A percentile compares a stretch with the other conserved stretches of the same genome.
Conservation (phyloP, 1,140 invertebrate species). For the Panagrolaimus sp. region DNA sequence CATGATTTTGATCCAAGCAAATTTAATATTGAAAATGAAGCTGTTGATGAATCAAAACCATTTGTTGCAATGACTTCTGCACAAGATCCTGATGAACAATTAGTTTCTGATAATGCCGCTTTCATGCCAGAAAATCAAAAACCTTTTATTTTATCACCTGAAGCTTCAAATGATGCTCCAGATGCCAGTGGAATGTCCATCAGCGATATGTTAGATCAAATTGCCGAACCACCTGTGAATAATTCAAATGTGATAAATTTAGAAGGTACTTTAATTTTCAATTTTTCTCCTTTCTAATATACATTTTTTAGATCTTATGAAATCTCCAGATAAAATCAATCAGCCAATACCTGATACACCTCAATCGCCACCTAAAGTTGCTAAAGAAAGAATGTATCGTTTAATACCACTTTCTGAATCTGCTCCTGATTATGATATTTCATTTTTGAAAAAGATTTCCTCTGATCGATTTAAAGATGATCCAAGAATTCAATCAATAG, state of each 20-base stretch:
- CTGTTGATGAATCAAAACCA: neutral
- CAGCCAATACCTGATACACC: too few relatives aligned
- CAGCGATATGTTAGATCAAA: slow-evolving; percentile 4
- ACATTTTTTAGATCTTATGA: too few relatives aligned
- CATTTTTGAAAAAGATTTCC: slow-evolving; percentile 10
- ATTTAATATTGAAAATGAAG: neutral
- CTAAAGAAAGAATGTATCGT: neutral
- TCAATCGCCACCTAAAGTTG: neutral
- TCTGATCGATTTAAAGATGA: neutral
- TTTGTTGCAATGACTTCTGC: slow-evolving; percentile 11
- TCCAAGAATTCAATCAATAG: neutral
- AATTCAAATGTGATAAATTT: neutral
- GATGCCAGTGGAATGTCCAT: neutral
- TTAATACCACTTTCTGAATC: neutral
- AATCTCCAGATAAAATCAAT: too few relatives aligned
- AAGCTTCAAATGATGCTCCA: neutral
- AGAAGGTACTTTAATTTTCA: neutral
- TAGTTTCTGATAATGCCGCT: neutral
- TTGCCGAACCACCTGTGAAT: neutral
- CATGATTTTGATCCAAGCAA: too few relatives aligned
- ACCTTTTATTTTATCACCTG: neutral
- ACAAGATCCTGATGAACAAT: slow-evolving; percentile 4
- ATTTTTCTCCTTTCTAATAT: neutral
- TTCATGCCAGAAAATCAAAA: neutral
- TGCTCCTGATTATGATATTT: neutral